A percentile compares a stretch with the other conserved stretches of the same genome.
Conservation (phyloP, 1,140 invertebrate genomes). For the Mactra quadrangularis region DNA sequence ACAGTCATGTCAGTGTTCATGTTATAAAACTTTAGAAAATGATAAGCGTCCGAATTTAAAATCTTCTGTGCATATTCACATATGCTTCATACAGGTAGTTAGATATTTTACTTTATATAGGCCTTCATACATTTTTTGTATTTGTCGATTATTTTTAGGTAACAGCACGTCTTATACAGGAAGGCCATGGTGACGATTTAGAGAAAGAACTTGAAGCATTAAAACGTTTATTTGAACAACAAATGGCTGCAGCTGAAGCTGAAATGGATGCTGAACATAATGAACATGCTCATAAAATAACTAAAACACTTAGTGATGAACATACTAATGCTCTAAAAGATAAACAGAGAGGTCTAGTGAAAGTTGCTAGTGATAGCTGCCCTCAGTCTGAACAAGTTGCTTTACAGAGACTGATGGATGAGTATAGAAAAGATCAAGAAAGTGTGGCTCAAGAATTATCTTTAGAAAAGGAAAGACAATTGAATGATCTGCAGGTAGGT, state of each 20-base stretch:
- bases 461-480: conserved; percentile 72
- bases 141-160: conserved; percentile 75
- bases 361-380: conserved; percentile 37
- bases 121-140: too few relatives aligned
- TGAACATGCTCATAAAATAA: conserved; percentile 73
- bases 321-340: conserved; percentile 68
- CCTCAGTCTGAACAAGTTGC: conserved; percentile 60
- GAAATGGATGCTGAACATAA: conserved; percentile 76
- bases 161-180: conserved; percentile 74
- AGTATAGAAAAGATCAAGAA: conserved; percentile 75
- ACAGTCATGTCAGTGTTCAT: too few relatives aligned
- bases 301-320: conserved; percentile 74
- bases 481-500: conserved; percentile 76
- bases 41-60: too few relatives aligned
- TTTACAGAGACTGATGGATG: conserved; percentile 76
- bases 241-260: conserved; percentile 71
- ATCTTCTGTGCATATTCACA: too few relatives aligned
- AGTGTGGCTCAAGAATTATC: conserved; percentile 69
- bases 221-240: conserved; percentile 72
- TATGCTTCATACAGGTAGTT: too few relatives aligned
- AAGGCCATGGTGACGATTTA: conserved; percentile 75
- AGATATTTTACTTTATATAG: too few relatives aligned
- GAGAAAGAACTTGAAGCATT: conserved; percentile 72
- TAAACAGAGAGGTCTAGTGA: conserved; percentile 71
- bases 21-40: too few relatives aligned